Base-by-base conservation (phyloP, 2,113 vertebrate species). In the Thalassarche chlororhynchos region DNA sequence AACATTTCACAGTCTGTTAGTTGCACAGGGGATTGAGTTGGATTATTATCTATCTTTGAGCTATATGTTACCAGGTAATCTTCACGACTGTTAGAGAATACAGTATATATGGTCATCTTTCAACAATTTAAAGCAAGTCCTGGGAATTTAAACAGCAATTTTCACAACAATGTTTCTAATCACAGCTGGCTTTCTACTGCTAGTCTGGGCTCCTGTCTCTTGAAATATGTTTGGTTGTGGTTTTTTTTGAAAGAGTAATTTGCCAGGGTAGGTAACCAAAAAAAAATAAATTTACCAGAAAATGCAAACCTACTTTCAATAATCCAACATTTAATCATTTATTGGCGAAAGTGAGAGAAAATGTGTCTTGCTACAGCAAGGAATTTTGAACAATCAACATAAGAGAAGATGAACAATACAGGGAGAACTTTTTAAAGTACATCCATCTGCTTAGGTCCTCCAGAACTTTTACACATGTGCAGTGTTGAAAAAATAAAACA, bases 311-410 rank as follows among this genome's bases (percentile, higher is more conserved):
- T 42, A 29, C 24, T 93, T 93, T 89, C 62, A 94, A 19, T 68
- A 94, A 87, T 13, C 51, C 7, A 75, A 40, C 8, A 66, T 85
- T 94, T 76, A 87, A 74, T 20, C 47, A 66, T 71, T 91, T 94
- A 72, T 29, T 93, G n/a, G 77, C 49, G 68, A 86, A 84, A 84
- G 8, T 25, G 62, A 86, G 11, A 97, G 81, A 92, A 96, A 96
- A 74, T 2, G 2, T 76, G 23, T 74, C 21, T 66, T 97, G 44
- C 29, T 79, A 77, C n/a, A 79, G 64, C 36, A 89, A 90, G 32
- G 17, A 71, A 89, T 71, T 95, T 58, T 79, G 78, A 83, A 64
- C 25, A 72, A 85, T 66, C 72, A 84, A 58, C 57, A 3, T 44
- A 76, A 86, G 18, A 96, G 49, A 96, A 93, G 28, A 90, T 68